Evolutionary conservation across 1,140 invertebrate genomes (phyloP).

Genomic region (Heliothis virescens): DNA sequence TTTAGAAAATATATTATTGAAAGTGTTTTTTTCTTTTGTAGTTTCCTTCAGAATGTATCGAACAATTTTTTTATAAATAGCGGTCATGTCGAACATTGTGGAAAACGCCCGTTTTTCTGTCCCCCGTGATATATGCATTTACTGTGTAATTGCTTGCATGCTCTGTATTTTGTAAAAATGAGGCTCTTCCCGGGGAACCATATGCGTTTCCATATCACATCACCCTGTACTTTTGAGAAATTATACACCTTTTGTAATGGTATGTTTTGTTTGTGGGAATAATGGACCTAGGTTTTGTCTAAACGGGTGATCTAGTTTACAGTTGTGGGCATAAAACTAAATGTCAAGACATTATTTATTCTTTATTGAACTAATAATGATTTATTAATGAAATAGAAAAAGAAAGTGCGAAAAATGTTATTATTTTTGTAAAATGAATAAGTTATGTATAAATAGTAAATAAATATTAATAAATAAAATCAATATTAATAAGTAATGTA

Average conservation of each 20-base stretch:
- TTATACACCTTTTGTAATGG: conserved; percentile 20
- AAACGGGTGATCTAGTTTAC: not conserved
- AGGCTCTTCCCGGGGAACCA: conserved; percentile 52
- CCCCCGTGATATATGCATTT: conserved; percentile 75
- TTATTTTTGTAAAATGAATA: too few relatives aligned
- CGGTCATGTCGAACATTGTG: conserved; percentile 34
- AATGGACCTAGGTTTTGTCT: not conserved
- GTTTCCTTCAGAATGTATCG: too few relatives aligned
- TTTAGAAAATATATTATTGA: too few relatives aligned
- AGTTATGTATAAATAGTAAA: too few relatives aligned
- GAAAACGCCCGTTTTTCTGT: conserved; percentile 60
- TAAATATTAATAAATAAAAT: too few relatives aligned
- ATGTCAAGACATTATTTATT: too few relatives aligned
- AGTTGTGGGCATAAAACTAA: not conserved
- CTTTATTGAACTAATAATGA: too few relatives aligned
- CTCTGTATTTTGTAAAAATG: conserved; percentile 60
- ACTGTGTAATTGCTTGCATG: conserved; percentile 68
- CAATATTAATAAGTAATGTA: too few relatives aligned
- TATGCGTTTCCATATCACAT: conserved; percentile 42
- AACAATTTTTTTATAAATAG: too few relatives aligned
- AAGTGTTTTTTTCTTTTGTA: too few relatives aligned
- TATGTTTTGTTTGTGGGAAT: conserved; percentile 10
- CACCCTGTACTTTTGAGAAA: conserved; percentile 22
- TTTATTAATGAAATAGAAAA: too few relatives aligned
- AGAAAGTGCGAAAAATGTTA: too few relatives aligned